Evolutionary conservation across 2,797 vertebrate genomes (phyloP).

Genomic region (Muraenolepis orangiensis): DNA sequence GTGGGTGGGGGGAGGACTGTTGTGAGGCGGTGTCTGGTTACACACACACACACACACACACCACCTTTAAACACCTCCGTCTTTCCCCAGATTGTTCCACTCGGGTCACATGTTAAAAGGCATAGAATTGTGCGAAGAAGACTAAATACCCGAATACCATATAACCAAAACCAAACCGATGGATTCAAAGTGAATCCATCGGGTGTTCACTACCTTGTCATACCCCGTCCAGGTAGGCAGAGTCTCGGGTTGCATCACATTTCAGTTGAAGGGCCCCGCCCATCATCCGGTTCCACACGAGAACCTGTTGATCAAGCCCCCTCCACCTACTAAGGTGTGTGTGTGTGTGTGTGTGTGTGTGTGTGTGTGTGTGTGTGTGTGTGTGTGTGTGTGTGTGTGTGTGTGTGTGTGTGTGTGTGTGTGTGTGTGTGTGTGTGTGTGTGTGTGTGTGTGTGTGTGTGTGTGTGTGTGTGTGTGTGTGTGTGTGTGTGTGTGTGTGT

Average conservation of each 20-base stretch:
- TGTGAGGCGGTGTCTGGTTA: background rate
- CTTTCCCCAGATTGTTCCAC: background rate
- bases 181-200: background rate
- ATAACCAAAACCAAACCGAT: background rate
- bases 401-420: too few species aligned
- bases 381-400: too few species aligned
- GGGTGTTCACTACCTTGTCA: background rate
- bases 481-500: background rate
- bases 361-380: too few species aligned
- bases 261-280: background rate
- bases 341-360: too few species aligned
- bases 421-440: background rate
- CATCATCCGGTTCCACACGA: background rate
- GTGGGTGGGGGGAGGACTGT: background rate
- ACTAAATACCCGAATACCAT: background rate
- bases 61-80: background rate
- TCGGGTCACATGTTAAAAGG: background rate
- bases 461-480: background rate
- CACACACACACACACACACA: background rate
- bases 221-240: background rate
- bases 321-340: background rate
- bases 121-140: background rate
- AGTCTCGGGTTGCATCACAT: background rate
- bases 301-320: background rate
- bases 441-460: background rate